Evolutionary conservation across 2,888 invertebrate species (phyloP).

Genomic region (Orgyia antiqua): DNA sequence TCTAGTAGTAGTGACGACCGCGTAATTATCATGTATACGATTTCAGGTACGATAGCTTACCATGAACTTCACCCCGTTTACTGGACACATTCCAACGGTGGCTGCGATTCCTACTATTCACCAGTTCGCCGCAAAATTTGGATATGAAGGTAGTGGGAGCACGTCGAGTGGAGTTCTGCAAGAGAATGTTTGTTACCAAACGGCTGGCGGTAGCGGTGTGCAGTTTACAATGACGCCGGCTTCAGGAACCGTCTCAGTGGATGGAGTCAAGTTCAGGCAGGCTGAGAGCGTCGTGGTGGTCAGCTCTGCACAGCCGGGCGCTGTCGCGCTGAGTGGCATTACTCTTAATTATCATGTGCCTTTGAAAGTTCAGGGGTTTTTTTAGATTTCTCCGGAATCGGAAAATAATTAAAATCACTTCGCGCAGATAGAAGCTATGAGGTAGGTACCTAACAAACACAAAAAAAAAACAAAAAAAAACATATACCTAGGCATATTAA

Average conservation of each 20-base stretch:
- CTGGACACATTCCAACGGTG: conserved; percentile 86
- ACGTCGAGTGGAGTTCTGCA: conserved; percentile 51
- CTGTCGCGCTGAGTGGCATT: conserved; percentile 53
- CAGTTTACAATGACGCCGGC: conserved; percentile 58
- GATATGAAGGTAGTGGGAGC: conserved; percentile 61
- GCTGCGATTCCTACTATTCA: conserved; percentile 88
- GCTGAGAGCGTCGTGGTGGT: conserved; percentile 72
- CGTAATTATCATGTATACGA: conserved; percentile 31
- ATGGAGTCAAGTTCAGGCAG: conserved; percentile 80
- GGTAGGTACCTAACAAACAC: no score
- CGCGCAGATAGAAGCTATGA: no score
- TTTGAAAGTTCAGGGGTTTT: no score
- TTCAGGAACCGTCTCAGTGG: conserved; percentile 43
- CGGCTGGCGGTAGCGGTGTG: conserved; percentile 40
- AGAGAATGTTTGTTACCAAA: conserved; percentile 57
- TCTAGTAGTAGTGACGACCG: no score
- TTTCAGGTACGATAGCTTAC: conserved; percentile 37
- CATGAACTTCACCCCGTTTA: conserved; percentile 94
- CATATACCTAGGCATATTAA: no score
- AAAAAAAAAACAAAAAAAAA: no score
- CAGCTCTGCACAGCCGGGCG: conserved; percentile 72
- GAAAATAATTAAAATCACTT: no score
- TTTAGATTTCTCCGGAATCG: no score
- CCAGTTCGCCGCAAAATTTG: conserved; percentile 88
- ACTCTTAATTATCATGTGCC: no score